Conservation (phyloP, 2,113 vertebrate species). For the Xiphophorus hellerii region DNA sequence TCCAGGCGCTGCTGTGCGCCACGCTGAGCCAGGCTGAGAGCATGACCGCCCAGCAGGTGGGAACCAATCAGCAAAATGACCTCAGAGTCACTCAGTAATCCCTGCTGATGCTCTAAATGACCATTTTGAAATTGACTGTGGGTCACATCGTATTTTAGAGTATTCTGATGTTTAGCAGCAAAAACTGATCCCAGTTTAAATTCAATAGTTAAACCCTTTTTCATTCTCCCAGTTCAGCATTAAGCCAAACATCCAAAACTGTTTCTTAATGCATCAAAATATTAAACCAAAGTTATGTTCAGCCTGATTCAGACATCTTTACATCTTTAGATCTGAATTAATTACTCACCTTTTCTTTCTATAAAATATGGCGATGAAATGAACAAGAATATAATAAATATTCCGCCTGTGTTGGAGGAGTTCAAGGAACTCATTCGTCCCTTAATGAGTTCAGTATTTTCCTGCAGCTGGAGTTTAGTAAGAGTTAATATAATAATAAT, state of each 20-base stretch:
- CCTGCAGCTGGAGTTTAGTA: background rate
- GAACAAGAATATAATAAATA: background rate
- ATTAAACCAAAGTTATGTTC: background rate
- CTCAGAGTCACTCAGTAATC: background rate
- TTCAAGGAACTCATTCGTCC: background rate
- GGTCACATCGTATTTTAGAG: background rate
- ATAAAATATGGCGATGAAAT: background rate
- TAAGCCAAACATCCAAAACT: no score
- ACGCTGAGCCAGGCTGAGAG: constrained; percentile 89
- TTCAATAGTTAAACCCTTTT: background rate
- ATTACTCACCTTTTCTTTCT: background rate
- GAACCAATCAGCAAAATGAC: background rate
- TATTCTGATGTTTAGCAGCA: background rate
- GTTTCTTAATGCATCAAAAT: no score
- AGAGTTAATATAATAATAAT: background rate
- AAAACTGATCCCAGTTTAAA: background rate
- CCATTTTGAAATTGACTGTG: background rate
- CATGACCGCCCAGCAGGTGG: constrained; percentile 87
- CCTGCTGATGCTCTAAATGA: no score
- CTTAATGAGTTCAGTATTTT: background rate
- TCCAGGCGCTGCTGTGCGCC: constrained; percentile 91
- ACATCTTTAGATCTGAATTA: no score
- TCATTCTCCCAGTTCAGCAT: background rate
- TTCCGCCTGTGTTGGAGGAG: background rate
- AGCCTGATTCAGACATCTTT: background rate